phyloP scores from a whole-genome alignment of 2,113 vertebrate genomes.

The Calidris pugnax region DNA sequence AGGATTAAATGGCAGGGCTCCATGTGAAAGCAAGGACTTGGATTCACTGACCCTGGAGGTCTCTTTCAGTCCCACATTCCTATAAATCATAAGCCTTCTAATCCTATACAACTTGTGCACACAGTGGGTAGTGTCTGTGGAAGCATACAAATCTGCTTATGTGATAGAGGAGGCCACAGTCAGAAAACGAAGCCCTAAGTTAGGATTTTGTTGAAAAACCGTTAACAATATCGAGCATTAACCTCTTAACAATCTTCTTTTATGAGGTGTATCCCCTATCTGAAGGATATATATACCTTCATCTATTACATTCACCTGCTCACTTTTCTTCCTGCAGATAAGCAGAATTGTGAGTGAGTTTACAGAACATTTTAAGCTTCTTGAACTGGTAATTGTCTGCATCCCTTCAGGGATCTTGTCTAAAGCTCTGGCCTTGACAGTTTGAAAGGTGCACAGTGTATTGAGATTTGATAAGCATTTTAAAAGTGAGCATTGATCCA shows the following conservation, averaged over 20 bases:
- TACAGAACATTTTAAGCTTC: constrained; percentile 10
- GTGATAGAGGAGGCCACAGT: background rate
- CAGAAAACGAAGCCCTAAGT: background rate
- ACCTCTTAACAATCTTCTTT: background rate
- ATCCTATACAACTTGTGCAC: background rate
- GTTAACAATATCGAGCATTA: background rate
- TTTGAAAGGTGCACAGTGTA: background rate
- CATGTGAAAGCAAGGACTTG: background rate
- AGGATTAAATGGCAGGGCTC: background rate
- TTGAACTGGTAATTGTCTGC: background rate
- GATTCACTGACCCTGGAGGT: background rate
- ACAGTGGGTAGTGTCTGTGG: background rate
- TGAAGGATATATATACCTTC: background rate
- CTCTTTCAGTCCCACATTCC: background rate
- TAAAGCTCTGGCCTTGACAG: background rate
- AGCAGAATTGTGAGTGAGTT: background rate
- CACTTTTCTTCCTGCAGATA: background rate
- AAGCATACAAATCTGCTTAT: background rate
- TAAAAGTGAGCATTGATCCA: background rate
- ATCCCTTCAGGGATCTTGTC: background rate
- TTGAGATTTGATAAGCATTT: constrained; percentile 7
- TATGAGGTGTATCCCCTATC: background rate
- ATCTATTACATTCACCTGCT: background rate
- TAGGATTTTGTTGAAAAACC: background rate
- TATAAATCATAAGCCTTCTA: background rate